Evolutionary conservation across 2,113 vertebrate species (phyloP), one percentile per base, ranked within the genome.

Genomic region (Nycticorax nycticorax): DNA sequence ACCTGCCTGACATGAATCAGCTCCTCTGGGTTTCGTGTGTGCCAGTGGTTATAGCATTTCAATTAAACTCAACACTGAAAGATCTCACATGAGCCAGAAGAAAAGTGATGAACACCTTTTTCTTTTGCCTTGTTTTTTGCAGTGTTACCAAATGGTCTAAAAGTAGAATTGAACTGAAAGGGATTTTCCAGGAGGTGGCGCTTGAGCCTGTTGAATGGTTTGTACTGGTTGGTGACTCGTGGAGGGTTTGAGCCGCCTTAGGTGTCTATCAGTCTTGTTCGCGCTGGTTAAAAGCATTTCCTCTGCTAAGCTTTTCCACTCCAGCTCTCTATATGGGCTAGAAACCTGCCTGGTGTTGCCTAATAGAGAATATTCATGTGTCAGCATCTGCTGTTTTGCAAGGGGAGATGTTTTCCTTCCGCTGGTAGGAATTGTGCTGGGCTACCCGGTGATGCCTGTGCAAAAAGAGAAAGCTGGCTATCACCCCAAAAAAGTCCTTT

Each of bases 151-250:
- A 23, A 2, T 6, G 45, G 13, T 32, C 12, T 80, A 6, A 35
- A 85, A 83, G 41, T 43, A 33, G 48, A 47, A 7, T n/a, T 62
- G 87, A 83, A 26, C 33, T 26, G 72, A 11, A 43, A 30, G 11
- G 43, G 12, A 3, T 55, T 92, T 93, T 73, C 97, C 97, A 97
- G 97, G 91, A 97, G 97, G 62, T 97, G 97, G 97, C 97, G 96
- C 96, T 86, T 95, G 82, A 95, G 91, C 32, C 79, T 93, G 9
- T 28, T 19, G 62, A 83, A 93, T 95, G 89, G 69, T 64, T 87
- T 56, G 2, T 47, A 0, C n/a, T 47, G 92, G 45, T 27, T 24
- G 9, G 39, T 16, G 47, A 5, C 53, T 68, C 17, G 3, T 1
- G 45, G 10, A 35, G 45, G 23, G 16, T 59, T 50, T 10, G 39